Evolutionary conservation across 2,888 invertebrate species (phyloP).

Genomic region (Malachius bipustulatus): DNA sequence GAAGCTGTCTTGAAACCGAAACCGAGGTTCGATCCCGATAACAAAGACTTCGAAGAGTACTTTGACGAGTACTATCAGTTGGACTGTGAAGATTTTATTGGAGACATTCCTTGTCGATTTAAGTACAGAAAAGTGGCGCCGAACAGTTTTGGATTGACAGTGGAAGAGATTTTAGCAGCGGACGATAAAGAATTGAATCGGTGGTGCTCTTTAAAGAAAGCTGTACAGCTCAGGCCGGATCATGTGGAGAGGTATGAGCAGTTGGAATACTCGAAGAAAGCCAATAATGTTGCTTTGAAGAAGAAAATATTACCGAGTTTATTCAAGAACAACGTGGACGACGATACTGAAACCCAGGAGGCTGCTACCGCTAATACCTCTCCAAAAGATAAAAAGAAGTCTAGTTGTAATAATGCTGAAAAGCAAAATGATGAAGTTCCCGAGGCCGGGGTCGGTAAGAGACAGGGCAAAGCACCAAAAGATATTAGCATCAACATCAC

Average conservation of each 20-base stretch:
- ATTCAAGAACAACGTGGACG: slow-evolving; percentile 40
- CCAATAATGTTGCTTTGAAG: slow-evolving; percentile 61
- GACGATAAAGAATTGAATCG: slow-evolving; percentile 88
- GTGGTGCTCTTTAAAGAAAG: slow-evolving; percentile 88
- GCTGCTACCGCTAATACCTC: slow-evolving; percentile 11
- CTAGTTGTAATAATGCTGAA: slow-evolving; percentile 19
- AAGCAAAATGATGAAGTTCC: slow-evolving; percentile 13
- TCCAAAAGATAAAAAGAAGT: slow-evolving; percentile 14
- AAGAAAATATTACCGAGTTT: slow-evolving; percentile 68
- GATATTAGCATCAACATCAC: slow-evolving; percentile 8
- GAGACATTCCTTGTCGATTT: slow-evolving; percentile 81
- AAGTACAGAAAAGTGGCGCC: slow-evolving; percentile 82
- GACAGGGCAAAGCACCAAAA: slow-evolving; percentile 12
- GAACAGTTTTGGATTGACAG: slow-evolving; percentile 81
- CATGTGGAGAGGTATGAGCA: slow-evolving; percentile 71
- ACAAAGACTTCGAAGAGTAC: slow-evolving; percentile 70
- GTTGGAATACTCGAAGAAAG: slow-evolving; percentile 61
- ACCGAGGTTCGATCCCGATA: slow-evolving; percentile 73
- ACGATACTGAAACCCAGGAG: slow-evolving; percentile 5
- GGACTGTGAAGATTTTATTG: slow-evolving; percentile 93
- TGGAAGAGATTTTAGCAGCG: slow-evolving; percentile 87
- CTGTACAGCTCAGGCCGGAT: slow-evolving; percentile 64
- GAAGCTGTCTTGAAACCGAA: slow-evolving; percentile 62
- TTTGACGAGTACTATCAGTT: slow-evolving; percentile 91
- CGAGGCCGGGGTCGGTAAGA: slow-evolving; percentile 17